Conservation (phyloP, 2,888 invertebrate genomes). For the Synanthedon myopaeformis region DNA sequence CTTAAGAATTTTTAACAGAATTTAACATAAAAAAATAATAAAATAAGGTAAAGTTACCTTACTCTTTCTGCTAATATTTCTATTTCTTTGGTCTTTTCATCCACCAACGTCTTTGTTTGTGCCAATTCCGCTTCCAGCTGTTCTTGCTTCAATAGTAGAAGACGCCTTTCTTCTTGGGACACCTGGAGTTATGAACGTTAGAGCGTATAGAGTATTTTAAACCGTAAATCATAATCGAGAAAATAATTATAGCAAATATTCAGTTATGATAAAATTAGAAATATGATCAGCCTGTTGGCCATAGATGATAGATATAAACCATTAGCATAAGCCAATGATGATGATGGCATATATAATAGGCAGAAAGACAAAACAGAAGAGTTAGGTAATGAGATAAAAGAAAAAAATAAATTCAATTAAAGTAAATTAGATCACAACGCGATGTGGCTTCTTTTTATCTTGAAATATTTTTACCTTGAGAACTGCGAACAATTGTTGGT, state of each 20-base stretch:
- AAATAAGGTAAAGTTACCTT: slow-evolving; percentile 27
- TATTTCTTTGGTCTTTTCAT: slow-evolving; percentile 73
- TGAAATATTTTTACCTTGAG: slow-evolving; percentile 77
- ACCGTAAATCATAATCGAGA: too few relatives aligned
- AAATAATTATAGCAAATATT: too few relatives aligned
- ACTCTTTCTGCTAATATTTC: slow-evolving; percentile 78
- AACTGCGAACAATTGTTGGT: slow-evolving; percentile 85
- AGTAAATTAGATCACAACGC: not conserved
- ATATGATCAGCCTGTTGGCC: too few relatives aligned
- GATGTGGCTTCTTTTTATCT: slow-evolving; percentile 49
- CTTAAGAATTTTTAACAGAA: too few relatives aligned
- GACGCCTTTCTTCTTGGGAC: slow-evolving; percentile 84
- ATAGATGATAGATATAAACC: too few relatives aligned
- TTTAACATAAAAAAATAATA: too few relatives aligned
- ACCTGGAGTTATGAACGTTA: slow-evolving; percentile 34
- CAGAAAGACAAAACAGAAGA: too few relatives aligned
- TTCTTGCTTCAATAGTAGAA: slow-evolving; percentile 79
- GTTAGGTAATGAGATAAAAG: too few relatives aligned
- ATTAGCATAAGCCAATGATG: too few relatives aligned
- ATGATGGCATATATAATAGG: not conserved
- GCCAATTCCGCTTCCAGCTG: slow-evolving; percentile 80
- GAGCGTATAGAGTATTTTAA: too few relatives aligned
- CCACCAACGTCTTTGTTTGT: slow-evolving; percentile 72
- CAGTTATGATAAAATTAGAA: too few relatives aligned
- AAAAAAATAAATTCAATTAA: not conserved